Percentiles rank a stretch among this genome's conserved stretches.
Conservation (phyloP, 2,113 vertebrate genomes). For the Equus quagga region DNA sequence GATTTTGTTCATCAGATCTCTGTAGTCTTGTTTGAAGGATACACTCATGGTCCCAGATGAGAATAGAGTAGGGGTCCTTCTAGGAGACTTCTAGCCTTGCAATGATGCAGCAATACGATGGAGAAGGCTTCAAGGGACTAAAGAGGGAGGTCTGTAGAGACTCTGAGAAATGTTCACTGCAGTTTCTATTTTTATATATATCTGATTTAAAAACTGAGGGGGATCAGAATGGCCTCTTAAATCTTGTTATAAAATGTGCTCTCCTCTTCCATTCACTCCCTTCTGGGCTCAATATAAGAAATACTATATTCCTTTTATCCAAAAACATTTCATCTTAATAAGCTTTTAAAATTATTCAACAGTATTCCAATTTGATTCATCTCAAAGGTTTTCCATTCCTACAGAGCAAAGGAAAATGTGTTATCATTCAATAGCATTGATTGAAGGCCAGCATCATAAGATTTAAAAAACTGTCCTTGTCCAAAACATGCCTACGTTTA, state of each 20-base stretch:
- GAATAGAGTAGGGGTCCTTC: background rate
- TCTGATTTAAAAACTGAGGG: background rate
- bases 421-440: background rate
- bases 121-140: background rate
- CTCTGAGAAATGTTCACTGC: background rate
- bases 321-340: slow-evolving; percentile 24
- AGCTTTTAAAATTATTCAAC: background rate
- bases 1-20: background rate
- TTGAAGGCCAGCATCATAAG: background rate
- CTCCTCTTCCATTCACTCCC: background rate
- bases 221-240: background rate
- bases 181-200: background rate
- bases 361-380: background rate
- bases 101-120: background rate
- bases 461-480: background rate
- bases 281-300: background rate
- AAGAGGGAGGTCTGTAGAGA: background rate
- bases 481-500: background rate
- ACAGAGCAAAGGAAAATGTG: background rate
- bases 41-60: background rate
- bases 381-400: background rate
- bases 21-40: background rate
- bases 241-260: background rate
- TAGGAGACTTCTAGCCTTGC: background rate
- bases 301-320: background rate